These are phyloP conservation scores for Invenusta paracnida DNA, from an alignment of 2,888 invertebrate species.

Conservation along the genomic window DNA sequence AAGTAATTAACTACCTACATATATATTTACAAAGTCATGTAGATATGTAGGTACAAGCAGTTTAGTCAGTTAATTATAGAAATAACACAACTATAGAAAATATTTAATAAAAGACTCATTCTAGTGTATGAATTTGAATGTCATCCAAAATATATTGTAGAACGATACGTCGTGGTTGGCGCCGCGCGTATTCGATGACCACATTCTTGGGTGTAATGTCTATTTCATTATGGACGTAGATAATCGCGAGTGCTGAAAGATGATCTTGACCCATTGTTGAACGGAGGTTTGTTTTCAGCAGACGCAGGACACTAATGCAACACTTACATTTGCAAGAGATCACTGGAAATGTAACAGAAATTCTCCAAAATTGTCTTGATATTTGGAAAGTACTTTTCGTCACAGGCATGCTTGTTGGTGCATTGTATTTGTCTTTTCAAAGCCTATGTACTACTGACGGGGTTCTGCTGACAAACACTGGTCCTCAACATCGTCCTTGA, in stretches of 20 bases:
- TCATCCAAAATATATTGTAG: background rate
- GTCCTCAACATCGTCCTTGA: background rate
- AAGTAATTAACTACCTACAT: too few relatives aligned
- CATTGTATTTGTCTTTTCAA: background rate
- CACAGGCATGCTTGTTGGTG: background rate
- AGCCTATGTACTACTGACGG: background rate
- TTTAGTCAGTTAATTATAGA: too few relatives aligned
- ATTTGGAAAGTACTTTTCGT: constrained; percentile 2
- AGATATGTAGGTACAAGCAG: too few relatives aligned
- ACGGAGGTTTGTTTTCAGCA: background rate
- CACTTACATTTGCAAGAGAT: background rate
- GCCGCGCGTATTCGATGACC: background rate
- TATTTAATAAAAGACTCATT: too few relatives aligned
- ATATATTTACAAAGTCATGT: too few relatives aligned
- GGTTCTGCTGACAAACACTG: background rate
- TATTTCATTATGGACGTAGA: background rate
- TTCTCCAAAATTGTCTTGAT: constrained; percentile 3
- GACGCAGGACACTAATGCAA: background rate
- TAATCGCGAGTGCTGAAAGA: background rate
- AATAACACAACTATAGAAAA: too few relatives aligned
- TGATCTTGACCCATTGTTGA: background rate
- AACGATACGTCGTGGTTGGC: background rate
- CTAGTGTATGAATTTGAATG: background rate
- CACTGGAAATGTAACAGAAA: background rate
- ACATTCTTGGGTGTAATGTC: constrained; percentile 3